Evolutionary conservation across 2,888 invertebrate species (phyloP), one percentile per base, ranked within the genome.

Genomic region (Sialis lutaria): DNA sequence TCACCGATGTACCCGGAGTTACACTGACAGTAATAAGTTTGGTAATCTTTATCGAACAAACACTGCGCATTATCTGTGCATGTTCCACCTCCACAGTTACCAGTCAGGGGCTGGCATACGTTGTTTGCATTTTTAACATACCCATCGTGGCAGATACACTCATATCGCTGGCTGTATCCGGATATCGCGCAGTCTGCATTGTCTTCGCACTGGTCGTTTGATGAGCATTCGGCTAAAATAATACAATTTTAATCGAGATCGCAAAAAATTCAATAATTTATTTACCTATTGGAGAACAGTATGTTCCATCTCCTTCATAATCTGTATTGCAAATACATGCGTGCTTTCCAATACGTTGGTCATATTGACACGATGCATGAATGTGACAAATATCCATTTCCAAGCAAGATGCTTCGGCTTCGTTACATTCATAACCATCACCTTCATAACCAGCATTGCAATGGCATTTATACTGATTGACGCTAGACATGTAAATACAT

Each of bases 371-470:
- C 42, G 72, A 72, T 31, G 89, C 88, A 57, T 84, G 79, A 1
- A 67, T 62, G 51, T 82, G 81, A 58, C 92, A 92, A 35, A 76
- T 70, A 49, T 75, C 73, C 39, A 68, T 67, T 50, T 69, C 67
- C 37, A 68, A 62, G 54, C 78, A 79, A 48, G 75, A 73, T 44
- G 53, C 51, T 53, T 73, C 72, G 56, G 65, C 64, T 54, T 75
- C 74, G 2, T 67, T 69, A 59, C 91, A 92, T 54, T 73, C 74
- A 50, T 72, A 75, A 6, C 90, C 91, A 61, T 92, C 86, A 22
- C 92, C 92, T 57, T 79, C 77, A 64, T 75, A 92, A 4, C 88
- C 90, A n/a, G 77, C 72, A 49, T 79, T 82, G 59, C 93, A 93
- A 41, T 76, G 73, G 59, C 93, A 93, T 48, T 68, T 65, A 55